These are phyloP conservation scores for Caenorhabditis wallacei DNA, from an alignment of 2,888 invertebrate species.

Conservation along the genomic window DNA sequence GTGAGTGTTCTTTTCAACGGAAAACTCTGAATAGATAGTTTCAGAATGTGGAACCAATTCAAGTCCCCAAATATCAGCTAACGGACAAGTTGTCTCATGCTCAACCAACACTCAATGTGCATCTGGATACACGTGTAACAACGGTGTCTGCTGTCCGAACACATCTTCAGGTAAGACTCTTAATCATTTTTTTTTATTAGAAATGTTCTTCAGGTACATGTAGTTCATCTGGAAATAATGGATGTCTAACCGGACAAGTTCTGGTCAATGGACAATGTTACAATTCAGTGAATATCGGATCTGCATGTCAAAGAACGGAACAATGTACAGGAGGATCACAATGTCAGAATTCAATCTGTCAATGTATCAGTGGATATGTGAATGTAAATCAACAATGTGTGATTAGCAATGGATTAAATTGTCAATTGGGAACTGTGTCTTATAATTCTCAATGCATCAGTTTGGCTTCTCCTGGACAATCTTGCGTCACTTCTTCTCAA, in stretches of 20 bases:
- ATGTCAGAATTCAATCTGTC: constrained; percentile 51
- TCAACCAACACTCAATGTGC: constrained; percentile 50
- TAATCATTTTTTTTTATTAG: not conserved
- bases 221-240: constrained; percentile 25
- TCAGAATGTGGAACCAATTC: constrained; percentile 61
- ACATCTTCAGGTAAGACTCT: constrained; percentile 25
- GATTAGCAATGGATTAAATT: constrained; percentile 60
- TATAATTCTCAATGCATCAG: constrained; percentile 65
- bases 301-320: constrained; percentile 67
- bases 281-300: constrained; percentile 67
- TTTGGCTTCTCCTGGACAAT: constrained; percentile 63
- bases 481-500: constrained; percentile 60
- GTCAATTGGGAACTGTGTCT: constrained; percentile 53
- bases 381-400: constrained; percentile 60
- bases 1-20: constrained; percentile 21
- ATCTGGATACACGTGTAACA: constrained; percentile 52
- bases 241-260: constrained; percentile 63
- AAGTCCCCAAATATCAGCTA: constrained; percentile 45
- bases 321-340: constrained; percentile 71
- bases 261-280: constrained; percentile 73
- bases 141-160: constrained; percentile 57
- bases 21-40: not conserved
- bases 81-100: constrained; percentile 51
- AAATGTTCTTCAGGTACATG: constrained; percentile 38
- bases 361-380: constrained; percentile 56